Evolutionary conservation across 1,140 invertebrate species (phyloP), one percentile per base, ranked within the genome.

Genomic region (Aphelenchoides fujianensis): DNA sequence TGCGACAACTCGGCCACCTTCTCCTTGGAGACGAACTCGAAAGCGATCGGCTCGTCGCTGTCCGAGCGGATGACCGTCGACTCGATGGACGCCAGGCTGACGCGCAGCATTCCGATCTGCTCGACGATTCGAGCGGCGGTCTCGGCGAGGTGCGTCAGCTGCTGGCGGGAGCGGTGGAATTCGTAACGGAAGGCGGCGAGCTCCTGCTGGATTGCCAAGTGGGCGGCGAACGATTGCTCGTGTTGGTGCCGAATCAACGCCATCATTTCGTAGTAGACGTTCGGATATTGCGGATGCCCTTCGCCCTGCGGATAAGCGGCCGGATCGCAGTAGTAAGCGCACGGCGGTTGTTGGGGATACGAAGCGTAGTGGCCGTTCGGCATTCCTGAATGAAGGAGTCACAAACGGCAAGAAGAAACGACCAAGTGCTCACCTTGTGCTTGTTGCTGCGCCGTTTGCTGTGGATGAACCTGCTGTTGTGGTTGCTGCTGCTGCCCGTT

Each of bases 1-100:
- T 48, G 41, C 41, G 41, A 48, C 41, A 48, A 48, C 41, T 48
- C 41, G 41, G 41, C 41, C 12, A 48, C 41, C 41, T 48, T 48
- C 23, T 12, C 12, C 23, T 48, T 23, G 41, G 12, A 12, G 23
- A 48, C 23, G 41, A 48, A 48, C 41, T 48, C 23, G 41, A 16
- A 48, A 23, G 12, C 41, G 12, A 48, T 23, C 41, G 41, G 41
- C 12, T 23, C 41, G 41, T 48, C 41, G 41, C 41, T 16, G 41
- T 48, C 41, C 41, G 41, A 48, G 12, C 41, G 41, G 12, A 48
- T 48, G 41, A 48, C 41, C 41, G 41, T 48, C 12, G 41, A 48
- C 41, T 48, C 41, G 41, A 48, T 48, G 12, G 23, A 16, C 23
- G 41, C 41, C 41, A 48, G 23, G 12, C 12, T 23, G 41, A 48